These are phyloP conservation scores for Cervus canadensis DNA, from an alignment of 2,113 vertebrate genomes.

Conservation along the genomic window DNA sequence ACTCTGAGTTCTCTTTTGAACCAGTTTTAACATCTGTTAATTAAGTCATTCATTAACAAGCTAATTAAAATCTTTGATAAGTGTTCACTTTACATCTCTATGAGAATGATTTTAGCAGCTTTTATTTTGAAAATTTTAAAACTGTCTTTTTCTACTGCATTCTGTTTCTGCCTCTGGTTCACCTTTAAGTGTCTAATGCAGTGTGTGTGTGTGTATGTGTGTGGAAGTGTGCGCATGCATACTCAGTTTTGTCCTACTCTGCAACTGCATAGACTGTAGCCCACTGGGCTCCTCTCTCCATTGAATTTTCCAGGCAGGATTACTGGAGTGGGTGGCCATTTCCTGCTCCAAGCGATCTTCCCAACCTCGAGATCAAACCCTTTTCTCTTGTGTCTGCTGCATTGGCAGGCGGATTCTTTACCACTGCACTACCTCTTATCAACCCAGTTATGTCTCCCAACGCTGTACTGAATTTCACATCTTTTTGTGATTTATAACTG, in stretches of 20 bases:
- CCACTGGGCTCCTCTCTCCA: background rate
- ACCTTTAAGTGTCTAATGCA: background rate
- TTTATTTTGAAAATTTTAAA: background rate
- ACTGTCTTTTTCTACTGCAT: background rate
- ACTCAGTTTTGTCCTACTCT: background rate
- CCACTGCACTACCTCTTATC: background rate
- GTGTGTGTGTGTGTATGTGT: background rate
- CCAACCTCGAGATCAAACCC: background rate
- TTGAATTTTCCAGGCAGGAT: background rate
- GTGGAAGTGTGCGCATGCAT: accelerated
- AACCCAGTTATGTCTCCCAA: background rate
- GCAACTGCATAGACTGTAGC: background rate
- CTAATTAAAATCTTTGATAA: background rate
- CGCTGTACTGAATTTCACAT: background rate
- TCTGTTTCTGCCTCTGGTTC: background rate
- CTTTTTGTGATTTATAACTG: background rate
- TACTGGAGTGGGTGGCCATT: background rate
- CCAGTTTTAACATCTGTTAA: background rate
- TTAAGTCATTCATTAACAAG: background rate
- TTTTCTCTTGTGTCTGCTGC: background rate
- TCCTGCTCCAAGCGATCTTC: background rate
- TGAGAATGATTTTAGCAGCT: background rate
- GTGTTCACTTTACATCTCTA: background rate
- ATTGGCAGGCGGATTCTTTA: background rate
- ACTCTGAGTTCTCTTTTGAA: background rate